phyloP scores from a whole-genome alignment of 2,113 vertebrate species.

The Burhinus oedicnemus region DNA sequence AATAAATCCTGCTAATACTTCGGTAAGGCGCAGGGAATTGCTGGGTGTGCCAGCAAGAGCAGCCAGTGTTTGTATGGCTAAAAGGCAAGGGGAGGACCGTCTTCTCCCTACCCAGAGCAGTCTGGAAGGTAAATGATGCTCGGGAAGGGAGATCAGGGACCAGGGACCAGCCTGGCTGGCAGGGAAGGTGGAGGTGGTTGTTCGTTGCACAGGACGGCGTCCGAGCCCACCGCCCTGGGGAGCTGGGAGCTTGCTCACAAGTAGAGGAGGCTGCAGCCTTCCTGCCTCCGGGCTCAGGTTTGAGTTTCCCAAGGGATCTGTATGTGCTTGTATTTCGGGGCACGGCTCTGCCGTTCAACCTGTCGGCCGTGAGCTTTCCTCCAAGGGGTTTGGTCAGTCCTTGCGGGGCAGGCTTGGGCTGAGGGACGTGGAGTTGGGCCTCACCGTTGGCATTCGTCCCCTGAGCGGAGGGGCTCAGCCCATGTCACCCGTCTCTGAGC shows the following conservation, averaged over 20 bases:
- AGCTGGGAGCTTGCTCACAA: neutral
- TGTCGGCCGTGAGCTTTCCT: neutral
- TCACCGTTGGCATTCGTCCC: neutral
- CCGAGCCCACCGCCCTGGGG: accelerated
- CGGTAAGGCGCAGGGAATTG: neutral
- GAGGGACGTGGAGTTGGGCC: neutral
- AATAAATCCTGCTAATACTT: slow-evolving; percentile 10
- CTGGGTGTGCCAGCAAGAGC: neutral
- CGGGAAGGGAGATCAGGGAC: neutral
- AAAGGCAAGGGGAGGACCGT: neutral
- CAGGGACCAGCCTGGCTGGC: neutral
- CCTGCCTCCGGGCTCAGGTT: neutral
- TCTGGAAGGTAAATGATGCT: neutral
- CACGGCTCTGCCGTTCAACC: accelerated
- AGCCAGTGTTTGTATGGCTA: neutral
- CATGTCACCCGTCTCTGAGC: neutral
- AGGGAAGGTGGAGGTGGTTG: neutral
- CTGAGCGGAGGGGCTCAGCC: neutral
- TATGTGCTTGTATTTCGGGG: neutral
- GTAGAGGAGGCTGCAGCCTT: neutral
- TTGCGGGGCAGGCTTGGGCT: neutral
- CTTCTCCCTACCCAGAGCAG: neutral
- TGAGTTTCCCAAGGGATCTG: neutral
- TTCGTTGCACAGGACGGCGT: accelerated
- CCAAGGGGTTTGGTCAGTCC: neutral